Evolutionary conservation across 2,888 invertebrate genomes (phyloP).

Genomic region (Amphiduros pacificus): DNA sequence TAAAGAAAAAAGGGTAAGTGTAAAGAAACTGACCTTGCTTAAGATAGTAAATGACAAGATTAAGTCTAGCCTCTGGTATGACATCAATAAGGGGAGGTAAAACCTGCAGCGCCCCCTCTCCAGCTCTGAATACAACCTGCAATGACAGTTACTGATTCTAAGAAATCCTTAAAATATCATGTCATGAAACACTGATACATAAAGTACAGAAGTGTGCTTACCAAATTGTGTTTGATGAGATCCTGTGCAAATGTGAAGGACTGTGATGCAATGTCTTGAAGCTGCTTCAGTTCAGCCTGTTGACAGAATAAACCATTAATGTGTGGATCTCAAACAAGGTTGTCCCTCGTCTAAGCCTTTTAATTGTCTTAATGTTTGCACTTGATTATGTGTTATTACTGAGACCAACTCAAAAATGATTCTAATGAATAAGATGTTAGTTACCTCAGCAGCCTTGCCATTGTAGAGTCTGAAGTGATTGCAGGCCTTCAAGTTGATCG

Average conservation of each 20-base stretch:
- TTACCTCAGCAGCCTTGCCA: conserved; percentile 85
- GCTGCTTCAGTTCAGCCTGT: conserved; percentile 76
- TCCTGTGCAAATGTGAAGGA: conserved; percentile 81
- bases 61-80: conserved; percentile 93
- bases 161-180: not conserved
- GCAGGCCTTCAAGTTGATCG: conserved; percentile 88
- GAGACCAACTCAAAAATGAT: too few species aligned
- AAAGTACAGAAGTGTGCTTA: conserved; percentile 32
- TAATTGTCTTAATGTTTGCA: too few species aligned
- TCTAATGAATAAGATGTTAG: too few species aligned
- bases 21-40: conserved; percentile 66
- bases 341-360: too few species aligned
- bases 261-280: conserved; percentile 72
- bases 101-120: conserved; percentile 90
- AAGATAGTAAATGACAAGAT: conserved; percentile 91
- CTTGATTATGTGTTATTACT: too few species aligned
- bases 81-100: conserved; percentile 91
- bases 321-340: not conserved
- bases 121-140: conserved; percentile 85
- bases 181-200: not conserved
- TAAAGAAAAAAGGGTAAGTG: not conserved
- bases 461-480: conserved; percentile 86
- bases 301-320: not conserved
- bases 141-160: not conserved
- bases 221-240: conserved; percentile 87